Percentiles rank a stretch among this genome's conserved stretches.
Evolutionary conservation across 2,113 vertebrate species (phyloP).

Genomic region (Ivindomyrus marchei): DNA sequence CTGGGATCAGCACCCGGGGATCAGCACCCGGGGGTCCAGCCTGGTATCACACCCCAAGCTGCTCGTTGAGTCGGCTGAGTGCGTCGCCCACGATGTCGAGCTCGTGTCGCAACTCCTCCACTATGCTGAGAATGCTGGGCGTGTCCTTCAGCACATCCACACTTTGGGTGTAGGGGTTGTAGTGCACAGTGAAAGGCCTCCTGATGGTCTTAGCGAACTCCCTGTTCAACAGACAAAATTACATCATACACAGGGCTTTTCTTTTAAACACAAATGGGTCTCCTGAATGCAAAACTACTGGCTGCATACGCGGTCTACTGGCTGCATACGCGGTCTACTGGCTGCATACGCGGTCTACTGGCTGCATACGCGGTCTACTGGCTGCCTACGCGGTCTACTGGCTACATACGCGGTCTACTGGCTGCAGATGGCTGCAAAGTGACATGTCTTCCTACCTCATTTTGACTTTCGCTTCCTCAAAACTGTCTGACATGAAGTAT

Average conservation of each 20-base stretch:
- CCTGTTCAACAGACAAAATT: slow-evolving; percentile 49
- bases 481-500: slow-evolving; percentile 91
- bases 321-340: neutral
- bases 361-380: no score
- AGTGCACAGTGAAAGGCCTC: slow-evolving; percentile 89
- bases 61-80: slow-evolving; percentile 78
- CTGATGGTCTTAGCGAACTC: slow-evolving; percentile 97
- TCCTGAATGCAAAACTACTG: neutral
- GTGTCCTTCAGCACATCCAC: slow-evolving; percentile 84
- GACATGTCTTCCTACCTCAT: slow-evolving; percentile 71
- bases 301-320: neutral
- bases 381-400: neutral
- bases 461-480: slow-evolving; percentile 92
- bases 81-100: slow-evolving; percentile 85
- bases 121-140: slow-evolving; percentile 76
- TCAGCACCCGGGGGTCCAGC: neutral
- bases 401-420: neutral
- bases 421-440: neutral
- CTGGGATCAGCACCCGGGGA: neutral
- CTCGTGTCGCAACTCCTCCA: slow-evolving; percentile 84
- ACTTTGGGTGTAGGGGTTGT: slow-evolving; percentile 91
- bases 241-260: neutral
- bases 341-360: no score
- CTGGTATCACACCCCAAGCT: slow-evolving; percentile 64
- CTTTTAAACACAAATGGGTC: neutral